Base-by-base conservation (phyloP, 2,888 invertebrate genomes). In the Tetranychus truncatus region DNA sequence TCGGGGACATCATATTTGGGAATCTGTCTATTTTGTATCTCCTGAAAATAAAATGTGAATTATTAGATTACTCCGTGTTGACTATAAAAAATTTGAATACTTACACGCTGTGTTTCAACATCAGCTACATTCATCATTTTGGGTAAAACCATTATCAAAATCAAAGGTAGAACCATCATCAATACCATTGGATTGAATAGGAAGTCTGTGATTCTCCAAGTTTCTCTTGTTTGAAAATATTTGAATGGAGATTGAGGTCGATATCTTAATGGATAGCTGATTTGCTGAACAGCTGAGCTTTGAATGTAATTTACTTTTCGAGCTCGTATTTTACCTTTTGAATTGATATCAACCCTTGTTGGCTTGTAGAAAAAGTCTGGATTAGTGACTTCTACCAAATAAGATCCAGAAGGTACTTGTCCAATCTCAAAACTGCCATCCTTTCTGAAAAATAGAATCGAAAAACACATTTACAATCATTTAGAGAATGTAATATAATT, bases 131-230 rank as follows among this genome's bases (percentile, higher is more conserved):
- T 95, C 89, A 97, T 91, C 87, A 96, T 89, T 83, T 95, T 95
- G 0, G 96, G 95, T 80, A 96, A 84, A 77, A 96, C 86, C 88
- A 95, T 90, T 80, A 97, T 90, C 6, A 96, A 85, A 6, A 95
- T 82, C 46, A 96, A 84, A 0, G 96, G 96, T 78, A 96, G 82
- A 34, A 96, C 88, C 95, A 96, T 97, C 91, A 96, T 96, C 77
- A 97, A 86, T 6, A 96, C 91, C 95, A 96, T 96, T 2, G 96
- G 96, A 83, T 92, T 95, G 83, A 95, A 91, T 55, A 99, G 83
- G 83, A 97, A 91, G 84, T 99, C 97, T 0, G 95, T 95, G 15
- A 96, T 85, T 81, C 95, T 87, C 95, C 95, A 96, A 81, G 96
- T 95, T 82, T 99, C 97, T 72, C 97, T 85, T 21, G 89, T 86